Conservation (phyloP, 2,888 invertebrate species). For the Xestoiulus laeticollis region DNA sequence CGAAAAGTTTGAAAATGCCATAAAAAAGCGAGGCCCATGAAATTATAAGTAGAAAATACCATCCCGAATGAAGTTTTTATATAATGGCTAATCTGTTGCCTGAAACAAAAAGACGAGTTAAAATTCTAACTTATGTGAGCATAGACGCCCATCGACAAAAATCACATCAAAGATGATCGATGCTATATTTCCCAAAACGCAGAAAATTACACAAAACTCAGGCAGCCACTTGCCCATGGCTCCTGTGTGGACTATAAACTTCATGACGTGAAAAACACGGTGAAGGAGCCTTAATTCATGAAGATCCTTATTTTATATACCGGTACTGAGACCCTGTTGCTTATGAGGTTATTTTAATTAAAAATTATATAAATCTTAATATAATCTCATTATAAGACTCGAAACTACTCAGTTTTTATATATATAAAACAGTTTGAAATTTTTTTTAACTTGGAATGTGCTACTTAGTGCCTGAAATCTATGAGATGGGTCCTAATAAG, state of each 20-base stretch:
- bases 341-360: too few relatives aligned
- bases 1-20: constrained; percentile 20
- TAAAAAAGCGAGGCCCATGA: constrained; percentile 16
- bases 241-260: constrained; percentile 5
- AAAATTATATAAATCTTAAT: too few relatives aligned
- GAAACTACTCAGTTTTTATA: too few relatives aligned
- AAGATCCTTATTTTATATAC: too few relatives aligned
- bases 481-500: too few relatives aligned
- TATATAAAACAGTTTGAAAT: too few relatives aligned
- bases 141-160: constrained; percentile 29
- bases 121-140: background rate
- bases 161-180: constrained; percentile 29
- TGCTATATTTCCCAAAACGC: background rate
- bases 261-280: background rate
- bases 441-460: too few relatives aligned
- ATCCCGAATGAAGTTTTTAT: constrained; percentile 13
- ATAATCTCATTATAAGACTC: too few relatives aligned
- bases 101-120: constrained; percentile 28
- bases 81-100: constrained; percentile 16
- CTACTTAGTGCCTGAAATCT: too few relatives aligned
- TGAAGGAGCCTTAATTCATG: too few relatives aligned
- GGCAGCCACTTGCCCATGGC: background rate
- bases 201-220: background rate
- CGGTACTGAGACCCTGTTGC: too few relatives aligned
- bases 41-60: background rate